Conservation (phyloP, 2,113 vertebrate genomes). For the Alexandromys fortis region DNA sequence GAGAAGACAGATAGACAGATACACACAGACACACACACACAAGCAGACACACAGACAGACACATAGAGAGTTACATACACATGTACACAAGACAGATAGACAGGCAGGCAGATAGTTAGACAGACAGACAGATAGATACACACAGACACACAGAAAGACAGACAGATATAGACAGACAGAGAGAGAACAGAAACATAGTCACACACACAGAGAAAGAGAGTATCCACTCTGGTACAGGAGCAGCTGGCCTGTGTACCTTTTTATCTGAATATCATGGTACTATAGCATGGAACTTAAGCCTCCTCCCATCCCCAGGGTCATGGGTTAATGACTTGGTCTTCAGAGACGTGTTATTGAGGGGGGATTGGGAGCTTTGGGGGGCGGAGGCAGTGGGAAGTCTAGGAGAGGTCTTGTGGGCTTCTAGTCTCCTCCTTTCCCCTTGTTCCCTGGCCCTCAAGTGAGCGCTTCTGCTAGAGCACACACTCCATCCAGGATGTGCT, state of each 20-base stretch:
- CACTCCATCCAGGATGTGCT: neutral
- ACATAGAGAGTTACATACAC: too few relatives aligned
- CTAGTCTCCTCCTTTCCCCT: neutral
- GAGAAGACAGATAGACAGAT: neutral
- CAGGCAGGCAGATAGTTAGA: neutral
- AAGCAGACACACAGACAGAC: neutral
- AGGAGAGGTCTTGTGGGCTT: neutral
- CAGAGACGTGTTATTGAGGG: neutral
- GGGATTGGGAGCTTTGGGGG: too few relatives aligned
- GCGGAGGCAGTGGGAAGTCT: neutral
- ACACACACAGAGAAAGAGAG: neutral
- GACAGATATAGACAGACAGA: neutral
- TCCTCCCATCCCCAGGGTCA: too few relatives aligned
- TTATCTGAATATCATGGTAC: constrained; percentile 66
- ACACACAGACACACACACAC: too few relatives aligned
- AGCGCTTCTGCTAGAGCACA: rapidly evolving
- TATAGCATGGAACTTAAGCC: neutral
- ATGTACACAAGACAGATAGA: neutral
- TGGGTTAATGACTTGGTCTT: neutral
- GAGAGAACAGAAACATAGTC: neutral
- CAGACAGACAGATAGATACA: neutral
- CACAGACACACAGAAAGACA: neutral
- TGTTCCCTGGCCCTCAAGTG: neutral
- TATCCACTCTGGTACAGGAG: constrained; percentile 29
- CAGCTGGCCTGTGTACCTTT: constrained; percentile 69